Percentiles rank a stretch among this genome's conserved stretches.
Evolutionary conservation across 2,888 invertebrate species (phyloP).

Genomic region (Aricia artaxerxes): DNA sequence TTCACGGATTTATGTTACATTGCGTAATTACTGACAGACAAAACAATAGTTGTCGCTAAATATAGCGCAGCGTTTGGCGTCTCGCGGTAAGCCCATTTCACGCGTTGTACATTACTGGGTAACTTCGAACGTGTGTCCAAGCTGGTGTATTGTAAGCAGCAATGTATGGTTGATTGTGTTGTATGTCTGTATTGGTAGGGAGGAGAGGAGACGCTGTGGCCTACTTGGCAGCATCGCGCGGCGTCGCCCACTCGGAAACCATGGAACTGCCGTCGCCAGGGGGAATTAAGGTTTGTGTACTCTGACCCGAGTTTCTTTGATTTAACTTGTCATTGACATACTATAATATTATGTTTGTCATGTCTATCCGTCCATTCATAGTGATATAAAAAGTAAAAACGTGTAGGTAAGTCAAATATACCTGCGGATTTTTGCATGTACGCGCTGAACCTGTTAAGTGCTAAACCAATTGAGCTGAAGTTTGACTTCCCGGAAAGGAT

Average conservation of each 20-base stretch:
- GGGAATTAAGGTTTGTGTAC: slow-evolving; percentile 44
- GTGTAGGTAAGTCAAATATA: too few species aligned
- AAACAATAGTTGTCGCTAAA: slow-evolving; percentile 67
- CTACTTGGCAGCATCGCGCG: slow-evolving; percentile 65
- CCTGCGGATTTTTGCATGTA: too few species aligned
- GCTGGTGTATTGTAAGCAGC: slow-evolving; percentile 35
- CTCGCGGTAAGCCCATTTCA: slow-evolving; percentile 3
- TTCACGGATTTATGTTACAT: slow-evolving; percentile 70
- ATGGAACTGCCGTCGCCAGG: slow-evolving; percentile 55
- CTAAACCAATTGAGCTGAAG: too few species aligned
- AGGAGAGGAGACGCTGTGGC: slow-evolving; percentile 65
- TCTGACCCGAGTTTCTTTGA: slow-evolving; percentile 35
- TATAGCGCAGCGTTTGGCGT: slow-evolving; percentile 48
- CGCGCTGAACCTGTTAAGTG: too few species aligned
- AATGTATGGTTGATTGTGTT: slow-evolving; percentile 45
- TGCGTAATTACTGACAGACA: slow-evolving; percentile 70
- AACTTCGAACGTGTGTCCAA: background rate
- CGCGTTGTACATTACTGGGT: slow-evolving; percentile 34
- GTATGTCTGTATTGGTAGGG: slow-evolving; percentile 47
- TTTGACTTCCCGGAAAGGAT: too few species aligned
- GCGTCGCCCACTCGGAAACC: slow-evolving; percentile 63
- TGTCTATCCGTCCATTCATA: background rate
- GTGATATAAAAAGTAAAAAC: too few species aligned
- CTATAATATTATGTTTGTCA: background rate
- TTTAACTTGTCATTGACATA: slow-evolving; percentile 33